Evolutionary conservation across 2,888 invertebrate genomes (phyloP).

Genomic region (Fragum fragum): DNA sequence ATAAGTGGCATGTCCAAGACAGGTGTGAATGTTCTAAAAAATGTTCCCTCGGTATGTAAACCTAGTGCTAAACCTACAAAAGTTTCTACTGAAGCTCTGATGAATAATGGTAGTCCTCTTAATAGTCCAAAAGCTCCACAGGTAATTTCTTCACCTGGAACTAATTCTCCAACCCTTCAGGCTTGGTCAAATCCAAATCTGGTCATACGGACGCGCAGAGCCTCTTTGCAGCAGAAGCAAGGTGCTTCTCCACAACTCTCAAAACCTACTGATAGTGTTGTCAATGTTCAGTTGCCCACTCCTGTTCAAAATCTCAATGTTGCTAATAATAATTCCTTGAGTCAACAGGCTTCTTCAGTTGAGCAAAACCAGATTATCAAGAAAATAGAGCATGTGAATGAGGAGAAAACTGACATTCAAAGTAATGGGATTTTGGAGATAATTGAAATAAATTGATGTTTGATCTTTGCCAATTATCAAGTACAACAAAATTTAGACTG

Average conservation of each 20-base stretch:
- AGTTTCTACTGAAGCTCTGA: neutral
- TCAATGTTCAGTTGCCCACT: conserved; percentile 30
- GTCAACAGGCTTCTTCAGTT: neutral
- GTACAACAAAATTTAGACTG: no score
- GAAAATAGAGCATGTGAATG: conserved; percentile 2
- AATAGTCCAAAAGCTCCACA: conserved; percentile 16
- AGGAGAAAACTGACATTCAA: conserved; percentile 29
- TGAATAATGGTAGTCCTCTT: conserved; percentile 19
- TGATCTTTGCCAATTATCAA: no score
- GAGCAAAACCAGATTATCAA: neutral
- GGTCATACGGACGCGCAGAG: conserved; percentile 85
- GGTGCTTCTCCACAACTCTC: conserved; percentile 39
- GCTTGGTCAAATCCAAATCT: conserved; percentile 87
- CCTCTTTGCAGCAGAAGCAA: conserved; percentile 58
- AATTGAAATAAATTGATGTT: conserved; percentile 46
- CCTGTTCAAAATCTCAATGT: conserved; percentile 14
- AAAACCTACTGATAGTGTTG: conserved; percentile 11
- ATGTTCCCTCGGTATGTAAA: conserved; percentile 25
- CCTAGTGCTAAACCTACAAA: conserved; percentile 3
- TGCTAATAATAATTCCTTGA: neutral
- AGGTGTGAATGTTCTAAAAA: conserved; percentile 35
- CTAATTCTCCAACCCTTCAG: conserved; percentile 68
- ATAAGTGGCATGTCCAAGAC: conserved; percentile 55
- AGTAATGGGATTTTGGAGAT: conserved; percentile 42
- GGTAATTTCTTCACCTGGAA: conserved; percentile 27